phyloP scores from a whole-genome alignment of 2,888 invertebrate genomes.

The Hyposoter dolosus region DNA sequence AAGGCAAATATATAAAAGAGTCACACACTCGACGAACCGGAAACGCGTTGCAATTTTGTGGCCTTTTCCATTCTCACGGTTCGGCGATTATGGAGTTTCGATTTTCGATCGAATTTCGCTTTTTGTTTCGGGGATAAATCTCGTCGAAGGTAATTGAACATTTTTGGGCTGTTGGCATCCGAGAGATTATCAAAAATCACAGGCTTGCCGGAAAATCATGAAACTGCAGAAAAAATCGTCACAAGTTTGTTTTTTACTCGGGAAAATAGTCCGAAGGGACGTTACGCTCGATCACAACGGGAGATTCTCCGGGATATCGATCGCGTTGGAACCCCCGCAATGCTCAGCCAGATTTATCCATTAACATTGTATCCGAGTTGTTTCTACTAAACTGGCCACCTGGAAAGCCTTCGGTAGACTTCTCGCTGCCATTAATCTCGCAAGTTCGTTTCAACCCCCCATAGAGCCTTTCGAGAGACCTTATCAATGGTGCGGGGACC shows the following conservation, averaged over 20 bases:
- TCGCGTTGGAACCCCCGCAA: slow-evolving; percentile 22
- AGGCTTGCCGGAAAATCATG: neutral
- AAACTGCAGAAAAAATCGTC: neutral
- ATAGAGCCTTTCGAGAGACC: slow-evolving; percentile 13
- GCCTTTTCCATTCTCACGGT: neutral
- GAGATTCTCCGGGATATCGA: slow-evolving; percentile 32
- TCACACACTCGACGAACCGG: neutral
- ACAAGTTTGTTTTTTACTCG: neutral
- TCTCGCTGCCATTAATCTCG: slow-evolving; percentile 36
- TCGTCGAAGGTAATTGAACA: neutral
- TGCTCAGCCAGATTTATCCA: slow-evolving; percentile 35
- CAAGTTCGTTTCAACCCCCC: slow-evolving; percentile 9
- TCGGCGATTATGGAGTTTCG: neutral
- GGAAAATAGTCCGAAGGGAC: neutral
- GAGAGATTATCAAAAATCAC: neutral
- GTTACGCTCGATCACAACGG: slow-evolving; percentile 35
- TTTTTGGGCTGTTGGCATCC: neutral
- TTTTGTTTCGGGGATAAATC: neutral
- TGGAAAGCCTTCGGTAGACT: slow-evolving; percentile 1
- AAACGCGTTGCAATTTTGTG: neutral
- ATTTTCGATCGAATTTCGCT: neutral
- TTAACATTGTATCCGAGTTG: slow-evolving; percentile 17
- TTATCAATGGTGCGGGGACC: neutral
- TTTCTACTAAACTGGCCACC: slow-evolving; percentile 12
- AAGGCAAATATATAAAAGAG: slow-evolving; percentile 16